These are phyloP conservation scores for Microctenopoma lineatum DNA, from an alignment of 2,797 vertebrate genomes.

Conservation along the genomic window DNA sequence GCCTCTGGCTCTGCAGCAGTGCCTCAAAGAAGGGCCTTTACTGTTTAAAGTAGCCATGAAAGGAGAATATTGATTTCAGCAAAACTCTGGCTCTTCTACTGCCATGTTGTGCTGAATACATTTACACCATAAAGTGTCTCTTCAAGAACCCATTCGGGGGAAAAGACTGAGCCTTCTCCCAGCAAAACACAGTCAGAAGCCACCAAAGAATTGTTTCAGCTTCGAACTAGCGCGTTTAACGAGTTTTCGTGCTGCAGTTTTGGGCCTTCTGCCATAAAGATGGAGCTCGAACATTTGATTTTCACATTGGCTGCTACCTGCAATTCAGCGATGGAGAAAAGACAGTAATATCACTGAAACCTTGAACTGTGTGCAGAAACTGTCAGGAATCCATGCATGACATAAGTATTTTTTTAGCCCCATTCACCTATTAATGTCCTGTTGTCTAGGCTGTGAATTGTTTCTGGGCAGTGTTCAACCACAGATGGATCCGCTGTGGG, in stretches of 20 bases:
- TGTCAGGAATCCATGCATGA: slow-evolving; percentile 55
- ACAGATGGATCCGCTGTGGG: slow-evolving; percentile 79
- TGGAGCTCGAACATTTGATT: slow-evolving; percentile 25
- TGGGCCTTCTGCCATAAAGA: slow-evolving; percentile 1
- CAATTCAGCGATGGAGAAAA: slow-evolving; percentile 24
- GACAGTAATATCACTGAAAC: slow-evolving; percentile 26
- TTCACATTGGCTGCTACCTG: slow-evolving; percentile 9
- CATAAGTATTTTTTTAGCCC: slow-evolving; percentile 48
- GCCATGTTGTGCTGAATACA: slow-evolving; percentile 50
- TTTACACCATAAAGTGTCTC: slow-evolving; percentile 37
- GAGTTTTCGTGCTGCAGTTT: slow-evolving; percentile 3
- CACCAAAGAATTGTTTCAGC: slow-evolving; percentile 2
- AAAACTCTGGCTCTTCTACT: slow-evolving; percentile 16
- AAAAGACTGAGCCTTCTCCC: slow-evolving; percentile 5
- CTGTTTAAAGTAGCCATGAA: slow-evolving; percentile 55
- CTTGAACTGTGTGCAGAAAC: slow-evolving; percentile 33
- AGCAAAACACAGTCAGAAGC: slow-evolving; percentile 8
- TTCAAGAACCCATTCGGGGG: slow-evolving; percentile 28
- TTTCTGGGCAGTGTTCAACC: slow-evolving; percentile 60
- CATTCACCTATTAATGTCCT: slow-evolving; percentile 62
- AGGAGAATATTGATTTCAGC: slow-evolving; percentile 53
- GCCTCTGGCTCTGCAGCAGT: slow-evolving; percentile 19
- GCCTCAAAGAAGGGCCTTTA: slow-evolving; percentile 43
- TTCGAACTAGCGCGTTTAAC: slow-evolving; percentile 13
- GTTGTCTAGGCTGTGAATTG: slow-evolving; percentile 66